Base-by-base conservation (phyloP, 2,113 vertebrate genomes). In the Varanus salvator region DNA sequence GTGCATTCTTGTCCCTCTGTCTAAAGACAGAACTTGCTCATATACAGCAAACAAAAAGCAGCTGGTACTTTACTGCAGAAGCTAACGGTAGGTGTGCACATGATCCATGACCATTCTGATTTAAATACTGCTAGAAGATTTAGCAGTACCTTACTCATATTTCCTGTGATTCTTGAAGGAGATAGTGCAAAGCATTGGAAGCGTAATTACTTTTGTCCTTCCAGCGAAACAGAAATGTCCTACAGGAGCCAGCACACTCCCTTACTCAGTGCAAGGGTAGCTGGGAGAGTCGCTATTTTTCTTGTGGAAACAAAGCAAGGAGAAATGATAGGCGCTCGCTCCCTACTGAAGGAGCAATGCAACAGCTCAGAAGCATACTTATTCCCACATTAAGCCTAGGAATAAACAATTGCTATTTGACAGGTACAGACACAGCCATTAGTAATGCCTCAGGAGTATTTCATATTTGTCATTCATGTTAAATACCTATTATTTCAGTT, bases 391-490 rank as follows among this genome's bases (percentile, higher is more conserved):
- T 54, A 87, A 52, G 14, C 8, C 38, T 23, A 15, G 84, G 11
- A 86, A 12, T 50, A 87, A 78, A 38, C 25, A 38, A 88, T 19
- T 72, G 87, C 8, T 38, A 8, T 54, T 81, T 88, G 78, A 31
- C n/a, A 82, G 27, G 25, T 82, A 17, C 19, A n/a, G 38, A 88
- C 80, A 74, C 8, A 44, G 52, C 14, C 50, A 74, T 29, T 74
- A 82, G 60, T 88, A 88, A 57, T 5, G 44, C 48, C 54, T 29
- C 72, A 31, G 34, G 12, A 19, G 29, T 48, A 77, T 31, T 21
- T 87, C 34, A n/a, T 87, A 87, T 44, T 78, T 87, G 85, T 21
- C 27, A 77, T 66, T 66, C 38, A n/a, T 17, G 14, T 57, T 80
- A n/a, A 80, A 80, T 52, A 27, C 74, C 3, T 34, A n/a, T 85